These are phyloP conservation scores for Entomyzon cyanotis DNA, from an alignment of 2,113 vertebrate genomes.

Conservation along the genomic window DNA sequence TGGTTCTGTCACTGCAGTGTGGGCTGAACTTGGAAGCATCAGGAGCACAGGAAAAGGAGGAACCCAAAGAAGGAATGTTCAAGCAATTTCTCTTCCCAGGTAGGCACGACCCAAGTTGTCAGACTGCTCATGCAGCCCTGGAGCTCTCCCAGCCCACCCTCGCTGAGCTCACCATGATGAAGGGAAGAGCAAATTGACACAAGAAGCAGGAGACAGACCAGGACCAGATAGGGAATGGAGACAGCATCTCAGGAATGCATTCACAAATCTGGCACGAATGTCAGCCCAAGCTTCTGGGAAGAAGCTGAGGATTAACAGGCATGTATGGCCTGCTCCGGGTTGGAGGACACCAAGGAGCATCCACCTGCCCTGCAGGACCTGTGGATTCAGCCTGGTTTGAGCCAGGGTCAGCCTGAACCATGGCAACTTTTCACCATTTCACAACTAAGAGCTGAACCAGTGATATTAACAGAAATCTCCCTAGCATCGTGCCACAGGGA, in stretches of 20 bases:
- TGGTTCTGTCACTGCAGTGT: background rate
- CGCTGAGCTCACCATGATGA: background rate
- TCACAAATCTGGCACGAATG: background rate
- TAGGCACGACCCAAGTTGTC: background rate
- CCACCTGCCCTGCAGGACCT: background rate
- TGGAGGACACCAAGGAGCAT: background rate
- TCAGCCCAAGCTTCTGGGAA: background rate
- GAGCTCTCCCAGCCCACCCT: background rate
- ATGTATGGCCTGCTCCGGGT: background rate
- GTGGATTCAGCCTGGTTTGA: background rate
- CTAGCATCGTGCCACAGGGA: rapidly evolving
- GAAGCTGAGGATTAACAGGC: background rate
- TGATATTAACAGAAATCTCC: background rate
- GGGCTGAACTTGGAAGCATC: background rate
- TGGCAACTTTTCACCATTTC: background rate
- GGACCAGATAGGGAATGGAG: background rate
- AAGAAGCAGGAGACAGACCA: background rate
- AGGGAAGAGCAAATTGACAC: background rate
- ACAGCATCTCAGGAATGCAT: background rate
- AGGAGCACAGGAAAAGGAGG: background rate
- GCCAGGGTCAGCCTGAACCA: rapidly evolving
- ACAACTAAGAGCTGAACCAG: background rate
- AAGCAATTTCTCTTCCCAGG: background rate
- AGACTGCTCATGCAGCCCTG: rapidly evolving
- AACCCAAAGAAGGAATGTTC: background rate